Evolutionary conservation across 2,113 vertebrate species (phyloP), one percentile per base, ranked within the genome.

Genomic region (Saimiri boliviensis): DNA sequence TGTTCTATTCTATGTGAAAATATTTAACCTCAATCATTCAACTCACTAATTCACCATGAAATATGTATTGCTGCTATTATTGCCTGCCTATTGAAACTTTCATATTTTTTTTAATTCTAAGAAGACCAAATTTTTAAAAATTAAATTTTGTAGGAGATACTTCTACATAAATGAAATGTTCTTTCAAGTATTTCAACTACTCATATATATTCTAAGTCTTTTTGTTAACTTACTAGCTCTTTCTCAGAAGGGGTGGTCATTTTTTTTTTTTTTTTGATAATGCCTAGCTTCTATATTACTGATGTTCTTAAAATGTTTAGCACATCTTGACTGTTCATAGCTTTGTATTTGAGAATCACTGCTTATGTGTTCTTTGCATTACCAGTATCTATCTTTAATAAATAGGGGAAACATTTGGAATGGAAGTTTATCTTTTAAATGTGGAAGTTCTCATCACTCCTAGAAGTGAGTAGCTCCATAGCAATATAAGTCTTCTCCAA

Each of bases 271-370:
- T 58, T 84, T 88, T 70, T 92, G 1, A 76, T 73, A 56, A 47
- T 58, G 81, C 11, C 37, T 66, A 13, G 0, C 16, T 87, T 25
- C 47, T 84, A 0, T 89, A 47, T 80, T 80, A 47, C 12, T 89
- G 60, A 80, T 54, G 85, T 84, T 63, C 14, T 63, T 74, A 42
- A 93, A 76, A 71, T 76, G 20, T 35, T 66, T 37, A 54, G 10
- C 45, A 12, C 1, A 86, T 94, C 37, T 77, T 95, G 40, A 37
- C 32, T 92, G 27, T 45, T 30, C 66, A 0, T 37, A 58, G n/a
- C 49, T 88, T 80, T 88, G 81, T 66, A 71, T 94, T 76, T 95
- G 93, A 97, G 60, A 95, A 47, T 80, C 76, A 84, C 13, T 3
- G 0, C 82, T 89, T 17, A 4, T 52, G 32, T 63, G 30, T 6